phyloP scores from a whole-genome alignment of 2,888 invertebrate genomes.

The Ecliptopera silaceata region DNA sequence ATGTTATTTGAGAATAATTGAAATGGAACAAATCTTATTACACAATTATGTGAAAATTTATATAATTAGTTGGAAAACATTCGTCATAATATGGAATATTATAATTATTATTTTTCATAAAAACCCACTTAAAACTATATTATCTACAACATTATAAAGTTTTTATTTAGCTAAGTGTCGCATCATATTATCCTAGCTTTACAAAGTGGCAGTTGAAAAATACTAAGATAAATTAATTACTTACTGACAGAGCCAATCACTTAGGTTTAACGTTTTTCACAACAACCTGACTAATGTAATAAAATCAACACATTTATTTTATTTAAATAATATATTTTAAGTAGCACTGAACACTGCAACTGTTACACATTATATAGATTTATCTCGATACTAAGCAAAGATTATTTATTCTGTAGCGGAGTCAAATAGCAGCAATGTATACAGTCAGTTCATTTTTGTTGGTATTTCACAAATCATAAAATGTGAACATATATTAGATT shows the following conservation, averaged over 20 bases:
- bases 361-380: slow-evolving; percentile 13
- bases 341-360: slow-evolving; percentile 3
- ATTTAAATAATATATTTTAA: not conserved
- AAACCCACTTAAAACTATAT: too few relatives aligned
- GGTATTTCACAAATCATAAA: too few relatives aligned
- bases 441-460: not conserved
- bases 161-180: not conserved
- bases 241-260: not conserved
- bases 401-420: not conserved
- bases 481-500: too few relatives aligned
- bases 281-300: not conserved
- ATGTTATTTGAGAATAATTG: not conserved
- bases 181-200: not conserved
- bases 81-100: too few relatives aligned
- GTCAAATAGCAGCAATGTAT: not conserved
- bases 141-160: not conserved
- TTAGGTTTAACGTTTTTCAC: not conserved
- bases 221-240: not conserved
- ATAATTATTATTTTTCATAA: too few relatives aligned
- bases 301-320: not conserved
- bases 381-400: slow-evolving; percentile 7
- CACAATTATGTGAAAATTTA: not conserved
- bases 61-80: too few relatives aligned
- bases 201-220: not conserved
- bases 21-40: not conserved